phyloP scores from a whole-genome alignment of 2,797 vertebrate species.

The Anguilla marmorata region DNA sequence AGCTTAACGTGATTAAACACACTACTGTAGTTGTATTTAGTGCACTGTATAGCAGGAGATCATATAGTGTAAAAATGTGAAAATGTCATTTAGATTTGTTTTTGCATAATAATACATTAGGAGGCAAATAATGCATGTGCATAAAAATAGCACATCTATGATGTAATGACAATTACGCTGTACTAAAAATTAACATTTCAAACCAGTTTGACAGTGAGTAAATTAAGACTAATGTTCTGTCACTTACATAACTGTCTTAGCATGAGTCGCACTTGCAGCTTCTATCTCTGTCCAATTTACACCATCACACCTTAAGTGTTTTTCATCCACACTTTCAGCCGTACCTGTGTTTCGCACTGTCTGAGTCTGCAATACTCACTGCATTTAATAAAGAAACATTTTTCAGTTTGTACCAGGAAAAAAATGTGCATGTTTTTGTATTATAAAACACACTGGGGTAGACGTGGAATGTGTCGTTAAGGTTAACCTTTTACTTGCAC shows the following conservation, averaged over 20 bases:
- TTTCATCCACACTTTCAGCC: slow-evolving; percentile 17
- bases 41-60: neutral
- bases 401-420: neutral
- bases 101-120: neutral
- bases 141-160: neutral
- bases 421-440: neutral
- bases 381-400: slow-evolving; percentile 6
- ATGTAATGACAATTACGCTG: neutral
- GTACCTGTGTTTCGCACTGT: slow-evolving; percentile 22
- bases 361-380: neutral
- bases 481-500: neutral
- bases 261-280: neutral
- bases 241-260: slow-evolving; percentile 15
- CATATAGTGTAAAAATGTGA: neutral
- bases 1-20: neutral
- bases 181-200: slow-evolving; percentile 6
- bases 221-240: slow-evolving; percentile 17
- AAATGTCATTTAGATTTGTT: neutral
- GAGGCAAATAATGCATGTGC: neutral
- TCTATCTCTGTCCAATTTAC: slow-evolving; percentile 27
- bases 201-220: slow-evolving; percentile 2
- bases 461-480: neutral
- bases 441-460: neutral
- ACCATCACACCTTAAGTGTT: slow-evolving; percentile 25
- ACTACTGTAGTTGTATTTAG: neutral